These are phyloP conservation scores for Ethmia dodecea DNA, from an alignment of 2,888 invertebrate species.

Conservation along the genomic window DNA sequence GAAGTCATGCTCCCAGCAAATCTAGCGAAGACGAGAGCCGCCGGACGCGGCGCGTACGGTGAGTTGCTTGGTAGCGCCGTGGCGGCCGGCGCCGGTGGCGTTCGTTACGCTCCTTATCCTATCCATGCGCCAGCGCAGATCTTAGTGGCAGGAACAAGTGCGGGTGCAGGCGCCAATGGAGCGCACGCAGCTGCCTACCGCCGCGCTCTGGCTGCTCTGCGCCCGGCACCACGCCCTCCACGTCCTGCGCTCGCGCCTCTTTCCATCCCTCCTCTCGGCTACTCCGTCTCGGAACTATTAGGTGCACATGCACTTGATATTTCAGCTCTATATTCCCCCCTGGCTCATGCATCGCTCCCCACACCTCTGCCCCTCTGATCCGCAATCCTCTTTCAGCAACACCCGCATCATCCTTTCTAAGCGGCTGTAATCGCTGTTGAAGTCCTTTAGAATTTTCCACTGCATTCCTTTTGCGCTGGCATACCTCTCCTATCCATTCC, in stretches of 20 bases:
- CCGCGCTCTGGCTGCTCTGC: constrained; percentile 62
- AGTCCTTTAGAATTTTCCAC: constrained; percentile 11
- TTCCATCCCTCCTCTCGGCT: constrained; percentile 60
- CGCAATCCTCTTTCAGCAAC: constrained; percentile 70
- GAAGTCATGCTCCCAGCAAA: constrained; percentile 99
- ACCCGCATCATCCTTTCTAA: constrained; percentile 68
- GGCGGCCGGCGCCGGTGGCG: constrained; percentile 75
- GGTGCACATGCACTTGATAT: constrained; percentile 85
- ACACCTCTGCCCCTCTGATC: constrained; percentile 71
- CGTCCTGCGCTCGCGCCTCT: constrained; percentile 58
- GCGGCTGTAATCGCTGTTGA: neutral
- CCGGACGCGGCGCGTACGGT: constrained; percentile 97
- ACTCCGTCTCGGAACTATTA: constrained; percentile 77
- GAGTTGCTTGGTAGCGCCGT: constrained; percentile 93
- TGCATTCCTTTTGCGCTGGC: constrained; percentile 38
- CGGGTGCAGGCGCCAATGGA: constrained; percentile 46
- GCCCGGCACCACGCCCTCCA: constrained; percentile 56
- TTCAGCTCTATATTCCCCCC: constrained; percentile 81
- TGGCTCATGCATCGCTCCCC: constrained; percentile 82
- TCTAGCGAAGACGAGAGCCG: constrained; percentile 96
- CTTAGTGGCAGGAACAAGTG: constrained; percentile 56
- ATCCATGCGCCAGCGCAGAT: constrained; percentile 74
- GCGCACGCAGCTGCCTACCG: constrained; percentile 60
- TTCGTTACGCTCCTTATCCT: constrained; percentile 80
- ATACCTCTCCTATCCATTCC: constrained; percentile 49